Conservation (phyloP, 1,140 invertebrate genomes). For the Drosophila athabasca region DNA sequence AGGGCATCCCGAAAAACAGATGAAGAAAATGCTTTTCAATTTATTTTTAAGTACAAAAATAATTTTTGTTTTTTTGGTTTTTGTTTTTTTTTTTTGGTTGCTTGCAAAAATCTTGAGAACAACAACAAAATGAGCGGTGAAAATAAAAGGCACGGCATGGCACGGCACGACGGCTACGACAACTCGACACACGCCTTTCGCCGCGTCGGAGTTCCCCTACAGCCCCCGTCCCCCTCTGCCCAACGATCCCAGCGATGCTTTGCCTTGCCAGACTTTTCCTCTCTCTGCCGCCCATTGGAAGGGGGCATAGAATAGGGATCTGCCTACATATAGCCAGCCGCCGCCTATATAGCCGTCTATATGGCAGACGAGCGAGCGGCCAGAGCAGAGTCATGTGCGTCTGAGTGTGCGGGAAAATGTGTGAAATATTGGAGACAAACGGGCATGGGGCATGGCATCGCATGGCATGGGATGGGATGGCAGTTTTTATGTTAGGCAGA, state of each 20-base stretch:
- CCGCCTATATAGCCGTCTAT: conserved; percentile 37
- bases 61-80: conserved; percentile 49
- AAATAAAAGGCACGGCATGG: conserved; percentile 41
- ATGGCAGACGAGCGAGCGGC: conserved; percentile 28
- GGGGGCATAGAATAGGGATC: conserved; percentile 23
- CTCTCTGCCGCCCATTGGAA: too few species aligned
- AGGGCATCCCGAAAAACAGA: conserved; percentile 45
- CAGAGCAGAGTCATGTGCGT: too few species aligned
- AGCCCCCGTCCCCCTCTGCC: conserved; percentile 27
- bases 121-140: conserved; percentile 44
- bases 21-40: conserved; percentile 81
- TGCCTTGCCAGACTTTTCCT: conserved; percentile 5
- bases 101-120: conserved; percentile 7
- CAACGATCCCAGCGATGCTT: neutral
- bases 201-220: conserved; percentile 35
- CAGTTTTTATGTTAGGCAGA: conserved; percentile 70
- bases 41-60: conserved; percentile 82
- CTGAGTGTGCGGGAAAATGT: conserved; percentile 42
- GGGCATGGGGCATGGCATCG: conserved; percentile 23
- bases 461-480: too few species aligned
- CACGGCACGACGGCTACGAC: neutral
- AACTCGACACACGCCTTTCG: conserved; percentile 32
- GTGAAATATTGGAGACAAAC: conserved; percentile 83
- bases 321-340: neutral
- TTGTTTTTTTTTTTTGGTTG: conserved; percentile 27